Conservation (phyloP, 2,888 invertebrate genomes). For the Zaprionus lineosus region DNA sequence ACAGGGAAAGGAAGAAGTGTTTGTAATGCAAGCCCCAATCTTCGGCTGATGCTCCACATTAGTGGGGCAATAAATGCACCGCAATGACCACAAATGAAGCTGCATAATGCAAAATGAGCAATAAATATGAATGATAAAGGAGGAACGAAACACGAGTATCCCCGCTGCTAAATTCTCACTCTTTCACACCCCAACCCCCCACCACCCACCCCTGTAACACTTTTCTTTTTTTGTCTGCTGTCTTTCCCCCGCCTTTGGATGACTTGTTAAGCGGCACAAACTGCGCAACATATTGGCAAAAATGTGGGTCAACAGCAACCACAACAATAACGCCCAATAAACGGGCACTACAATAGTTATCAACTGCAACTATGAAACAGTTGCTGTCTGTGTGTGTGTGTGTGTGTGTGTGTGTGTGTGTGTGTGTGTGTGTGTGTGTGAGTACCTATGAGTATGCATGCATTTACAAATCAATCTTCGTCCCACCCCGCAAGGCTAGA, state of each 20-base stretch:
- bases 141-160: no score
- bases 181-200: no score
- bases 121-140: no score
- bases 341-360: conserved; percentile 62
- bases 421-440: conserved; percentile 2
- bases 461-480: conserved; percentile 52
- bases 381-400: conserved; percentile 2
- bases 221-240: not conserved
- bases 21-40: not conserved
- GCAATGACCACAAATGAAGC: not conserved
- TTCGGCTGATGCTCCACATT: not conserved
- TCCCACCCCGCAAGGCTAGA: conserved; percentile 19
- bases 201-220: not conserved
- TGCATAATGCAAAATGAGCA: not conserved
- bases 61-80: not conserved
- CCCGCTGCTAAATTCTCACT: no score
- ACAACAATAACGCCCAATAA: conserved; percentile 72
- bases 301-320: conserved; percentile 72
- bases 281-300: conserved; percentile 70
- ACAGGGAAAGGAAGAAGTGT: not conserved
- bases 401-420: conserved; percentile 1
- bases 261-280: conserved; percentile 37
- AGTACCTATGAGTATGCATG: conserved; percentile 29
- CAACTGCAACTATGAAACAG: conserved; percentile 30
- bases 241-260: not conserved